Percentiles rank a stretch among this genome's conserved stretches.
Conservation (phyloP, 2,888 invertebrate species). For the Heterodera filipjevi region DNA sequence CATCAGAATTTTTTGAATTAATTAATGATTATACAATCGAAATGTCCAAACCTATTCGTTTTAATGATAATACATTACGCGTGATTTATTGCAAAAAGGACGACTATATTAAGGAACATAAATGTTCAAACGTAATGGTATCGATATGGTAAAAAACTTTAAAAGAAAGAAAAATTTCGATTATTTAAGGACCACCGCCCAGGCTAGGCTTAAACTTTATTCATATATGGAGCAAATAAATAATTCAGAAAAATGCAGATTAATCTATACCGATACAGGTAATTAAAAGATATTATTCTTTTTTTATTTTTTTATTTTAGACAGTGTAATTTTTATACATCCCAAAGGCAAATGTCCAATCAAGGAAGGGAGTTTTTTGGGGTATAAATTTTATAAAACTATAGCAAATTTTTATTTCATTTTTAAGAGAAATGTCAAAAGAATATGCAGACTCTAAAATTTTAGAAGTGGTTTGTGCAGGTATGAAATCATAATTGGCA, state of each 20-base stretch:
- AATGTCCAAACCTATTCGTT: not conserved
- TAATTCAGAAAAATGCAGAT: not conserved
- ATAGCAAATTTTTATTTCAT: constrained; percentile 15
- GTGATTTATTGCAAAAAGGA: not conserved
- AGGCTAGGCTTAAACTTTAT: not conserved
- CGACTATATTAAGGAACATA: not conserved
- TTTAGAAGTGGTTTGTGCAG: not conserved
- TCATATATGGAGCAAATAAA: not conserved
- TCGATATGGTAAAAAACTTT: not conserved
- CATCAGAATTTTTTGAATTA: not conserved
- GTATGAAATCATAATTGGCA: not conserved
- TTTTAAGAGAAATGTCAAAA: not conserved
- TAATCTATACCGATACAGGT: not conserved
- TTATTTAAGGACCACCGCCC: not conserved
- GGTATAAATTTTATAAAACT: no score
- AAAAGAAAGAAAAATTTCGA: not conserved
- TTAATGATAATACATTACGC: not conserved
- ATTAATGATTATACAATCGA: not conserved
- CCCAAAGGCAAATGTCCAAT: not conserved
- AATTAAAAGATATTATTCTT: not conserved
- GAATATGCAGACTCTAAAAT: not conserved
- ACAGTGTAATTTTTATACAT: not conserved
- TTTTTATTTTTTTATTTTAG: not conserved
- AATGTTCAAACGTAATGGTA: not conserved
- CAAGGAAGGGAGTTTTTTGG: not conserved